Evolutionary conservation across 2,797 vertebrate genomes (phyloP).

Genomic region (Macroramphosus scolopax): DNA sequence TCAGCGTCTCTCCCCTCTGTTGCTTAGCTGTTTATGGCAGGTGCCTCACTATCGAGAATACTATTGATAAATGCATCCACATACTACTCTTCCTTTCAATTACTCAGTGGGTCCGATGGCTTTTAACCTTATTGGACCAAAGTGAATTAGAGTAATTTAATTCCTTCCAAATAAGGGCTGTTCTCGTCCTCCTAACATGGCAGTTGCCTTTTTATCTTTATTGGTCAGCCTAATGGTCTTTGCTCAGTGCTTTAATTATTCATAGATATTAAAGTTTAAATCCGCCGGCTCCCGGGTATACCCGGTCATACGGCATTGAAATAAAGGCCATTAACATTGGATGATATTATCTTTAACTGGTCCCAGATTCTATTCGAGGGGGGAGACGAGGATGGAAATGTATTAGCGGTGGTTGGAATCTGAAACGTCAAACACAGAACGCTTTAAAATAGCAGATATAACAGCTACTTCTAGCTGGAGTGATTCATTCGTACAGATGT

Average conservation of each 20-base stretch:
- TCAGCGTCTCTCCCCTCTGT: no score
- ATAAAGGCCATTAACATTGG: conserved; percentile 58
- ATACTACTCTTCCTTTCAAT: conserved; percentile 9
- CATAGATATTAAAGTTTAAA: conserved; percentile 72
- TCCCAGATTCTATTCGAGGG: conserved; percentile 20
- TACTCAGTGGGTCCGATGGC: conserved; percentile 21
- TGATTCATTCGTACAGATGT: no score
- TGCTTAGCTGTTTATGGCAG: conserved; percentile 24
- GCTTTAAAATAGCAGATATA: background rate
- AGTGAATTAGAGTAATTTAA: conserved; percentile 44
- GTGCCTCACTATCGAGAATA: conserved; percentile 22
- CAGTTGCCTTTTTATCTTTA: conserved; percentile 66
- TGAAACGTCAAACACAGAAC: background rate
- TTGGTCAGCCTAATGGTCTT: conserved; percentile 66
- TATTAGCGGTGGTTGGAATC: background rate
- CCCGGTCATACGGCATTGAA: conserved; percentile 52
- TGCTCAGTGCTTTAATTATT: conserved; percentile 75
- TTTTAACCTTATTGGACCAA: conserved; percentile 53
- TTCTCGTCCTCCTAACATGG: conserved; percentile 52
- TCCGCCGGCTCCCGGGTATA: conserved; percentile 44
- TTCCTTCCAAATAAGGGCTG: conserved; percentile 39
- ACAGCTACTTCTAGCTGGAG: background rate
- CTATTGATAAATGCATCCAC: conserved; percentile 2
- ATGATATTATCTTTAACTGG: conserved; percentile 53
- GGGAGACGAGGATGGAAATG: background rate